Evolutionary conservation across 2,113 vertebrate genomes (phyloP).

Genomic region (Azemiops feae): DNA sequence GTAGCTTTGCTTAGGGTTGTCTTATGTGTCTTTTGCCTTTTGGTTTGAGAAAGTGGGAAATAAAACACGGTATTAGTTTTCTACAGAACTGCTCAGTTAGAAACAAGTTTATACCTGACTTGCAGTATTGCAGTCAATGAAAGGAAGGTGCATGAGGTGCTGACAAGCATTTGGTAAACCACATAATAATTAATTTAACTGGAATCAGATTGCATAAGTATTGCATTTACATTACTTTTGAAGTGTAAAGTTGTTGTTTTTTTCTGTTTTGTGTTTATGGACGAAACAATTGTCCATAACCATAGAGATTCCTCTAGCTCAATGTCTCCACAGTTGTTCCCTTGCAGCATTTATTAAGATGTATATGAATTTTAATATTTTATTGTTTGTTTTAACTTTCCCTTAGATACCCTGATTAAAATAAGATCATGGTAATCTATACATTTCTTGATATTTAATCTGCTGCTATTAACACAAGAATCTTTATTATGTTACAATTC

Average conservation of each 20-base stretch:
- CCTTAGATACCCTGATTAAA: background rate
- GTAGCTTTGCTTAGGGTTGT: background rate
- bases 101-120: background rate
- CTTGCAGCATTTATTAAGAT: background rate
- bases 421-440: background rate
- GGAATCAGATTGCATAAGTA: background rate
- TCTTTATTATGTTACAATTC: background rate
- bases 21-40: background rate
- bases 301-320: background rate
- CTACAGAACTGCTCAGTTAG: background rate
- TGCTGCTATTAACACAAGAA: background rate
- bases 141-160: too few relatives aligned
- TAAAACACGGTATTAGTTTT: background rate
- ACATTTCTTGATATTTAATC: background rate
- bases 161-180: background rate
- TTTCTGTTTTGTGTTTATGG: background rate
- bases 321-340: background rate
- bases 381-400: background rate
- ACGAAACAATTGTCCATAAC: background rate
- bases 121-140: background rate
- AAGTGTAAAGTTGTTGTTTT: background rate
- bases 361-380: background rate
- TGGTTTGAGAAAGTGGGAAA: background rate
- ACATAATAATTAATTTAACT: background rate
- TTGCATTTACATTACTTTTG: background rate